Evolutionary conservation across 2,888 invertebrate species (phyloP), one percentile per base, ranked within the genome.

Genomic region (Drosophila setosimentum): DNA sequence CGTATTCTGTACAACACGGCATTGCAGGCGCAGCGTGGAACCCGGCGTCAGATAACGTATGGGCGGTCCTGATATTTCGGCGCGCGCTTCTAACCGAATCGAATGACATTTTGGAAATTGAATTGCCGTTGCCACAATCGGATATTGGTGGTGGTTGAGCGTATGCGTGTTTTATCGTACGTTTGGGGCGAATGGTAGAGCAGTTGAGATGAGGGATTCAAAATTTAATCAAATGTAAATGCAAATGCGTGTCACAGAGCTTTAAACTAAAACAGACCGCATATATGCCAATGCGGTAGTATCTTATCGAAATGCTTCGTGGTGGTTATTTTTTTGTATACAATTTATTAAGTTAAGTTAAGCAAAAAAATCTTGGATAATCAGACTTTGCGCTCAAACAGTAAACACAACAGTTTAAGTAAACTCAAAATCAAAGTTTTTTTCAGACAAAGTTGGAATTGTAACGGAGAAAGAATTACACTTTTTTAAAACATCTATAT

Each of bases 31-130:
- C 69, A 98, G 94, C 54, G 96, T 96, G 54, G 97, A 97, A 45
- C 98, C 98, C 18, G 97, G 97, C 90, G 97, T 97, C 81, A 98
- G 94, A 92, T 97, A 97, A 92, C 97, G 97, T 92, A 98, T 97
- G 61, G 96, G 94, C 3, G 97, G 96, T 27, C 98, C 98, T 55
- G 96, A 95, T 92, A 98, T 98, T 93, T 97, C 97, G 72, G 97
- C 97, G 92, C 96, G 95, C 21, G 97, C 97, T 94, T 97, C 97
- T 97, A 90, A 90, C 84, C 88, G 77, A 89, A 90, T 83, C 73
- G 80, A 90, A 90, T 79, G 78, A 78, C 78, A 78, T 78, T 78
- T 78, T 78, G 70, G 75, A 78, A 78, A 78, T 78, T 78, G 75
- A 78, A 78, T 78, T 78, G 75, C 78, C 71, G 40, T 75, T 78